These are phyloP conservation scores for Caenorhabditis virilis DNA, from an alignment of 2,888 invertebrate species.

Conservation along the genomic window DNA sequence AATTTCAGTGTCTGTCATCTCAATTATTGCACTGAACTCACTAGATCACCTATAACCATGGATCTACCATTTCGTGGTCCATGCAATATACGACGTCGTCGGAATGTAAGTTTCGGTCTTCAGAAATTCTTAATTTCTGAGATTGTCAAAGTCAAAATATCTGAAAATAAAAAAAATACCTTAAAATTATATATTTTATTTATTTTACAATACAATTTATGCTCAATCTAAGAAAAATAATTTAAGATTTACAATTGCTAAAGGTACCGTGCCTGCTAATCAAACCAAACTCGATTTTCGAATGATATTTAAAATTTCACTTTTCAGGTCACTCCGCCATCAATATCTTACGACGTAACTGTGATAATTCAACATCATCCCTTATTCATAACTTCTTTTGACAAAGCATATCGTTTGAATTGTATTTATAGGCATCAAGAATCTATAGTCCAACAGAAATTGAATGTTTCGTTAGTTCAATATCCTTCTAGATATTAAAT, in stretches of 20 bases:
- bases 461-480: constrained; percentile 59
- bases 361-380: constrained; percentile 65
- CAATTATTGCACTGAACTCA: constrained; percentile 51
- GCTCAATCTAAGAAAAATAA: neutral
- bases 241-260: neutral
- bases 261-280: neutral
- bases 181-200: neutral
- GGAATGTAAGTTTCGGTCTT: constrained; percentile 32
- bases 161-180: neutral
- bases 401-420: constrained; percentile 51
- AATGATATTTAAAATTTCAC: neutral
- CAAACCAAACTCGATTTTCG: neutral
- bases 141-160: constrained; percentile 1
- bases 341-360: constrained; percentile 55
- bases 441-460: constrained; percentile 41
- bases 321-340: constrained; percentile 51
- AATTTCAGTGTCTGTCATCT: constrained; percentile 44
- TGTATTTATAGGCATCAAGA: constrained; percentile 60
- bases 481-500: no score
- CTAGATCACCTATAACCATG: constrained; percentile 56
- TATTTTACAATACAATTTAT: neutral
- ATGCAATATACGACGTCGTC: constrained; percentile 56
- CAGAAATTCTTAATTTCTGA: neutral
- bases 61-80: constrained; percentile 62
- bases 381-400: constrained; percentile 59